These are phyloP conservation scores for Drosophila prolongata DNA, from an alignment of 2,888 invertebrate species.

Conservation along the genomic window DNA sequence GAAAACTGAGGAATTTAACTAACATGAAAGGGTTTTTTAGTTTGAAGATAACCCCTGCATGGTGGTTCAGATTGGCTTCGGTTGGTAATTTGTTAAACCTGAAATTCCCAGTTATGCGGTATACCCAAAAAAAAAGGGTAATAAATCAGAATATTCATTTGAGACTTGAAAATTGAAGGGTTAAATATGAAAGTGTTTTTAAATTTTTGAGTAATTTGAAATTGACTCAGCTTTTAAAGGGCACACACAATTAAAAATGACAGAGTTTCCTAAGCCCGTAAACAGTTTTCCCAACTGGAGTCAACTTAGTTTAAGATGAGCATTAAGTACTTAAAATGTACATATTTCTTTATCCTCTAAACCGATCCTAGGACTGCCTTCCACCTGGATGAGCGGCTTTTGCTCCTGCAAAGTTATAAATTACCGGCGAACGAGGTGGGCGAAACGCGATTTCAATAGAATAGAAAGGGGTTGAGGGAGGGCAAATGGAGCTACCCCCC, in stretches of 20 bases:
- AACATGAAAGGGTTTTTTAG: constrained; percentile 23
- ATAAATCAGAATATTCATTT: neutral
- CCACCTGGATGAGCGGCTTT: constrained; percentile 3
- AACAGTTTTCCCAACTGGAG: neutral
- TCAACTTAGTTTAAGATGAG: neutral
- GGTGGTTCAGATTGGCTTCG: neutral
- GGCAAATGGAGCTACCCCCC: neutral
- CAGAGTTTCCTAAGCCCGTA: too few species aligned
- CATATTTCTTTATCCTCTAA: constrained; percentile 22
- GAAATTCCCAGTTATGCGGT: neutral
- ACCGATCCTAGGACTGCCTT: constrained; percentile 3
- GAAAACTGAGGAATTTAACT: neutral
- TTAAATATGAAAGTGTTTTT: neutral
- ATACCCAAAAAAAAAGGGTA: neutral
- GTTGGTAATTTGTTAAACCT: constrained; percentile 21
- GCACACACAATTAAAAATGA: neutral
- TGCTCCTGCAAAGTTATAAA: constrained; percentile 30
- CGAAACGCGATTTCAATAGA: constrained; percentile 29
- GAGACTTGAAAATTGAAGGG: neutral
- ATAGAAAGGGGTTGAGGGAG: neutral
- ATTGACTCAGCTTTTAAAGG: neutral
- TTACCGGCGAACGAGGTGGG: constrained; percentile 14
- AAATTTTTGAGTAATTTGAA: too few species aligned
- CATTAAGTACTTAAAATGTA: constrained; percentile 5
- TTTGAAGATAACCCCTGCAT: constrained; percentile 1